Base-by-base conservation (phyloP, 2,113 vertebrate genomes). In the Alligator mississippiensis region DNA sequence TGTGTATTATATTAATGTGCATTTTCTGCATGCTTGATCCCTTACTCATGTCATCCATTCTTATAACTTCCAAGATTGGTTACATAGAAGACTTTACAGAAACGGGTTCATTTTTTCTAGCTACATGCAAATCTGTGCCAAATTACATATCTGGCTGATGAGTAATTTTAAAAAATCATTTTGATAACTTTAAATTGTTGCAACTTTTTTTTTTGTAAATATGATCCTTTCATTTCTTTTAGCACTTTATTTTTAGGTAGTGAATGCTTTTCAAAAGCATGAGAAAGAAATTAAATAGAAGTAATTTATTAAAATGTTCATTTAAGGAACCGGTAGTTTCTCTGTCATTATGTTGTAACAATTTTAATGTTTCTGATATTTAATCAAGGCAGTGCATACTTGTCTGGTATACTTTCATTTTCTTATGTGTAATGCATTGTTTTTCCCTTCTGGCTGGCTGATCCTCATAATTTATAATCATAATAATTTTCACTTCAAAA, bases 1-100 rank as follows among this genome's bases (percentile, higher is more conserved):
- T 90, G 92, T 60, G 59, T 96, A 97, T 97, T 94, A 85, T 88
- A 94, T 96, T 30, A 80, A 95, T 93, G 89, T 58, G 89, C 88
- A 95, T 74, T 96, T 97, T 93, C 88, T 94, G 86, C 82, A 68
- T 90, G 62, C 21, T 81, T 62, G 30, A 78, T 58, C 55, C 6
- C 64, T 92, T 79, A 84, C 79, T 83, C 38, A 80, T 63, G 75
- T 0, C 0, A 80, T 70, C 13, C 83, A n/a, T 7, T 93, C 30
- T 64, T 92, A 92, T 90, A 62, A 77, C 88, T 82, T 92, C 30
- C 19, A 84, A 82, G 79, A 28, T 85, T 90, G 27, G 30, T 95
- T 89, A 70, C 34, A 92, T n/a, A 88, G 91, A 61, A 74, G 57
- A 72, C 59, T 91, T 92, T 84, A 30, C 59, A 84, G 82, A 93